Percentiles rank a stretch among this genome's conserved stretches.
phyloP scores from a whole-genome alignment of 2,888 invertebrate species.

The Drosophila dives region DNA sequence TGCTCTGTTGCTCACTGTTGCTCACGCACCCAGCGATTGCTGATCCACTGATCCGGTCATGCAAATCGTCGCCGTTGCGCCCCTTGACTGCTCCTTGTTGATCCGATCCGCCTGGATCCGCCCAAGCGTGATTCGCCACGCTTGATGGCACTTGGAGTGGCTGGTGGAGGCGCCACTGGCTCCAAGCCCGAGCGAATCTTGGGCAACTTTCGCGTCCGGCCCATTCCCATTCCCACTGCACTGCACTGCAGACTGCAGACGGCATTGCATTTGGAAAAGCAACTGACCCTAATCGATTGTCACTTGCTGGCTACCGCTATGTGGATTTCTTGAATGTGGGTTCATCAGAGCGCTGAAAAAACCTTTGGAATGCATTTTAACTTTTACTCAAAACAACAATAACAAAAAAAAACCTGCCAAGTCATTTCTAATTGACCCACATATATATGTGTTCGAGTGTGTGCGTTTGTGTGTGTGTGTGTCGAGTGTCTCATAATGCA shows the following conservation, averaged over 20 bases:
- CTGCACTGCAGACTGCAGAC: background rate
- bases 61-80: constrained; percentile 66
- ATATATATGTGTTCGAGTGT: background rate
- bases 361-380: constrained; percentile 57
- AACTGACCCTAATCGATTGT: constrained; percentile 76
- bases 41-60: constrained; percentile 66
- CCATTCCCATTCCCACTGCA: constrained; percentile 24
- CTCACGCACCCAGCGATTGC: constrained; percentile 69
- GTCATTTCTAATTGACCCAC: constrained; percentile 77
- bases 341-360: constrained; percentile 43
- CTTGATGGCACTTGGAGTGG: constrained; percentile 55
- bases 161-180: constrained; percentile 49
- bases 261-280: constrained; percentile 19
- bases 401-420: constrained; percentile 61
- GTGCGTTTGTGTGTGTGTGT: background rate
- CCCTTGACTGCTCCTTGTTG: constrained; percentile 52
- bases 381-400: constrained; percentile 54
- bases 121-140: constrained; percentile 55
- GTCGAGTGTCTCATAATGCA: constrained; percentile 54
- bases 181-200: constrained; percentile 32
- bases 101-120: constrained; percentile 31
- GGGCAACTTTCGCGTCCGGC: constrained; percentile 41
- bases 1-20: constrained; percentile 13
- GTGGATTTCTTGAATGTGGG: constrained; percentile 56
- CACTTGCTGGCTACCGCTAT: constrained; percentile 58